Evolutionary conservation across 2,113 vertebrate species (phyloP), one percentile per base, ranked within the genome.

Genomic region (Megaleporinus macrocephalus): DNA sequence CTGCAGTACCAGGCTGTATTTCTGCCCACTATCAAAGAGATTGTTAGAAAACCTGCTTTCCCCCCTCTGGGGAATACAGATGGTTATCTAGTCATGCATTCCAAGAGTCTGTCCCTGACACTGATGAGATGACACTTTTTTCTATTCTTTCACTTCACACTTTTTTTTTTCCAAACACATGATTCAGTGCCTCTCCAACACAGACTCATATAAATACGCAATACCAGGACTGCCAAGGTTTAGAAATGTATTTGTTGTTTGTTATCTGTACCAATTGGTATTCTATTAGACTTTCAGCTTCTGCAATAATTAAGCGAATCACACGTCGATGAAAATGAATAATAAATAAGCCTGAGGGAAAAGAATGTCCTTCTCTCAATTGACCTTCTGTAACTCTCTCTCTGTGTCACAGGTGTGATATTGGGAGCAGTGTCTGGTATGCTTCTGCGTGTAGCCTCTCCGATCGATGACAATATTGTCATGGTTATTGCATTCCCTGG

Each of bases 401-500:
- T 51, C 59, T 33, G 68, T 84, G 63, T 75, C 47, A 71, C 83
- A 99, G 98, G 98, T 87, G 97, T 99, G 84, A 96, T 99, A 89
- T 81, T 99, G 89, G 98, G 98, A 83, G 96, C 97, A 5, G 87
- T 98, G 3, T 86, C 92, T 85, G 97, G 98, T 53, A 94, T 95
- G 86, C 90, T 99, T 82, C 95, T 99, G 82, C 96, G 97, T 27
- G 89, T 97, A 62, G 96, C 96, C 33, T 93, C 97, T 47, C 98
- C 97, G 13, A 95, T 99, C 86, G 96, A 98, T 84, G 96, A 97
- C 2, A 97, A 99, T 66, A 95, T 99, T 62, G 80, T 99, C 85
- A 99, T 99, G 98, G 89, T 99, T 87, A 99, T 99, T 87, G 93
- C 96, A 82, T 99, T 99, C 89, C 98, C 98, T 0, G 98, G 98